Evolutionary conservation across 2,113 vertebrate species (phyloP).

Genomic region (Pachycephala philippinensis): DNA sequence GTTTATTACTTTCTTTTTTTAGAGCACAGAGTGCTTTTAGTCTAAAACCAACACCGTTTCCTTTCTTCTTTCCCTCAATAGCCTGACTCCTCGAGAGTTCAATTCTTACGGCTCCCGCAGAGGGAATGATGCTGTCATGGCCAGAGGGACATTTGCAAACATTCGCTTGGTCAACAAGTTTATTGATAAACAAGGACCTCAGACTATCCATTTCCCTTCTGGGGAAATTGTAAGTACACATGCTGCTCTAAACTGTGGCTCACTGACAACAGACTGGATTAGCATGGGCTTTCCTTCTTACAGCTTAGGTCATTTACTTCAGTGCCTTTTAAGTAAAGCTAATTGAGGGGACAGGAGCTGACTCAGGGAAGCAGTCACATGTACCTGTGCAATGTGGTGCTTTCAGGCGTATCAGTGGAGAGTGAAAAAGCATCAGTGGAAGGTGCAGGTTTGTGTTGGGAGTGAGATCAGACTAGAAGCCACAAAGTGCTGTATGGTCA

Average conservation of each 20-base stretch:
- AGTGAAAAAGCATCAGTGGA: neutral
- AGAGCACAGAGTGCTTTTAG: neutral
- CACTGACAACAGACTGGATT: neutral
- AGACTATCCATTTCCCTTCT: constrained; percentile 87
- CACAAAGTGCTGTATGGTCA: neutral
- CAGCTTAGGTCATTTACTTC: neutral
- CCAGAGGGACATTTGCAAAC: constrained; percentile 94
- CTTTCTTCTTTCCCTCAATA: constrained; percentile 34
- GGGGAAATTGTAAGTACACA: constrained; percentile 81
- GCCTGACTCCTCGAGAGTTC: constrained; percentile 88
- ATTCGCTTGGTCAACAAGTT: constrained; percentile 96
- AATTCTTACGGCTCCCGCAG: constrained; percentile 96
- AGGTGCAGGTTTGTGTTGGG: neutral
- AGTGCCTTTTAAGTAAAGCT: neutral
- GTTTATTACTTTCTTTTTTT: neutral
- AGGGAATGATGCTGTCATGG: constrained; percentile 96
- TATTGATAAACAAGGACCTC: constrained; percentile 89
- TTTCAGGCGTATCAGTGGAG: neutral
- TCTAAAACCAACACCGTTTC: neutral
- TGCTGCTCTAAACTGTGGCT: neutral
- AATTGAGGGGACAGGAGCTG: neutral
- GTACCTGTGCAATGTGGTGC: neutral
- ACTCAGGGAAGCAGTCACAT: neutral
- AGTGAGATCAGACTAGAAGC: neutral
- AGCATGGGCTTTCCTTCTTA: neutral